A percentile compares a stretch with the other conserved stretches of the same genome.
These are phyloP conservation scores for Machimus atricapillus DNA, from an alignment of 2,888 invertebrate genomes.

Conservation along the genomic window DNA sequence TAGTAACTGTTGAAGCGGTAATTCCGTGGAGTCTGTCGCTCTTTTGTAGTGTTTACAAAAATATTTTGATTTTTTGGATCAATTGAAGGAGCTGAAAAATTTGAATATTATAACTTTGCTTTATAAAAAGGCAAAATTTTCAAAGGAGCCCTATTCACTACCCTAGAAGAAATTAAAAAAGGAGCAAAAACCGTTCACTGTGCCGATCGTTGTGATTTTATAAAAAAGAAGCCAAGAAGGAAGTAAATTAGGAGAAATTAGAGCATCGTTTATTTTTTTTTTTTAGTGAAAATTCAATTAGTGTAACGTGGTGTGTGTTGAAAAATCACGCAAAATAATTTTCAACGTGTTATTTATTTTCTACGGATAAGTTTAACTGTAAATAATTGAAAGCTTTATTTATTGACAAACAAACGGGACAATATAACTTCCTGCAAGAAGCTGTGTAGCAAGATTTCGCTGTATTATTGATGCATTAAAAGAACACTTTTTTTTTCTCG, in stretches of 20 bases:
- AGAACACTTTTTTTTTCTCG: background rate
- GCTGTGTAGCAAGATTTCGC: background rate
- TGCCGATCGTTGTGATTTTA: slow-evolving; percentile 21
- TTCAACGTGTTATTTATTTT: slow-evolving; percentile 11
- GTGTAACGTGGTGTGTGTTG: slow-evolving; percentile 9
- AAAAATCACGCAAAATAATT: slow-evolving; percentile 16
- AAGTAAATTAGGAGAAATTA: slow-evolving; percentile 3
- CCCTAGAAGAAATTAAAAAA: slow-evolving; percentile 12
- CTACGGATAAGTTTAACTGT: slow-evolving; percentile 1
- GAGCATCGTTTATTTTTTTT: background rate
- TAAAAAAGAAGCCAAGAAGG: background rate
- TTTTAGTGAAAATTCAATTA: slow-evolving; percentile 11
- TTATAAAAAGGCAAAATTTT: background rate
- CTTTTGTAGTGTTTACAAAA: slow-evolving; percentile 26
- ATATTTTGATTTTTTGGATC: slow-evolving; percentile 27
- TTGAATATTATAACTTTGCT: background rate
- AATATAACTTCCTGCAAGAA: background rate
- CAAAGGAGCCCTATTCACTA: background rate
- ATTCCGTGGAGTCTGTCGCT: background rate
- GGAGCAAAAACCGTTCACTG: background rate
- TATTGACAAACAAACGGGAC: slow-evolving; percentile 1
- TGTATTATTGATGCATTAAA: background rate
- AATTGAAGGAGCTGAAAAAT: background rate
- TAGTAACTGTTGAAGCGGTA: slow-evolving; percentile 42
- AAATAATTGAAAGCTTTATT: slow-evolving; percentile 16